These are phyloP conservation scores for Seriola quinqueradiata DNA, from an alignment of 2,113 vertebrate genomes.

Conservation along the genomic window DNA sequence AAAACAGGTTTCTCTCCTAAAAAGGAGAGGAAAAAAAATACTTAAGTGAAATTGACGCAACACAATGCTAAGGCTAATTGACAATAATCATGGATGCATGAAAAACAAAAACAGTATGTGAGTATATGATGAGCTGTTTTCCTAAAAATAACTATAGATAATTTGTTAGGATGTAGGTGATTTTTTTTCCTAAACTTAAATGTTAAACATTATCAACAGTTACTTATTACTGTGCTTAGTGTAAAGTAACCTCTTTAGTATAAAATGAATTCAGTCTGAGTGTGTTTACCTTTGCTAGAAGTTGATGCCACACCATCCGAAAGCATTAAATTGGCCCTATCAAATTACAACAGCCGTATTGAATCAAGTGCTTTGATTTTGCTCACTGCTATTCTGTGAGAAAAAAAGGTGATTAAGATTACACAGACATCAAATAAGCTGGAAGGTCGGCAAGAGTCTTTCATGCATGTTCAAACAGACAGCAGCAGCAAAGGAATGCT, in stretches of 20 bases:
- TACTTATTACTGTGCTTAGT: slow-evolving; percentile 1
- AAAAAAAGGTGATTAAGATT: slow-evolving; percentile 64
- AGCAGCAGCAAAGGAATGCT: slow-evolving; percentile 42
- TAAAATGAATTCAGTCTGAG: slow-evolving; percentile 49
- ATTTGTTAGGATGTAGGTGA: not conserved
- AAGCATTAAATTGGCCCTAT: slow-evolving; percentile 56
- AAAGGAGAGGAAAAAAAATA: slow-evolving; percentile 69
- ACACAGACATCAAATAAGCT: slow-evolving; percentile 72
- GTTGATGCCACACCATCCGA: slow-evolving; percentile 34
- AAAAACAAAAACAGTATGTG: not conserved
- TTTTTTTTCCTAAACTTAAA: not conserved
- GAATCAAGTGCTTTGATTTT: slow-evolving; percentile 71
- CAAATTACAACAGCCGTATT: slow-evolving; percentile 59
- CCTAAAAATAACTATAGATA: not conserved
- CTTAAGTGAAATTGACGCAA: slow-evolving; percentile 73
- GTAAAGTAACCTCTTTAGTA: slow-evolving; percentile 23
- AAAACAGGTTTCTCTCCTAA: slow-evolving; percentile 85
- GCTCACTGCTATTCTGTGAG: slow-evolving; percentile 57
- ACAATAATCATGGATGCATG: slow-evolving; percentile 46
- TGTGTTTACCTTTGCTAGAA: slow-evolving; percentile 57
- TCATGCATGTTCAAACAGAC: slow-evolving; percentile 80
- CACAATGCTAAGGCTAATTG: slow-evolving; percentile 56
- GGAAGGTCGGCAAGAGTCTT: slow-evolving; percentile 66
- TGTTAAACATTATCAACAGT: slow-evolving; percentile 12
- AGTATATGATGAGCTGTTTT: not conserved